Conservation (phyloP, 2,797 vertebrate genomes). For the Linurgus olivaceus region DNA sequence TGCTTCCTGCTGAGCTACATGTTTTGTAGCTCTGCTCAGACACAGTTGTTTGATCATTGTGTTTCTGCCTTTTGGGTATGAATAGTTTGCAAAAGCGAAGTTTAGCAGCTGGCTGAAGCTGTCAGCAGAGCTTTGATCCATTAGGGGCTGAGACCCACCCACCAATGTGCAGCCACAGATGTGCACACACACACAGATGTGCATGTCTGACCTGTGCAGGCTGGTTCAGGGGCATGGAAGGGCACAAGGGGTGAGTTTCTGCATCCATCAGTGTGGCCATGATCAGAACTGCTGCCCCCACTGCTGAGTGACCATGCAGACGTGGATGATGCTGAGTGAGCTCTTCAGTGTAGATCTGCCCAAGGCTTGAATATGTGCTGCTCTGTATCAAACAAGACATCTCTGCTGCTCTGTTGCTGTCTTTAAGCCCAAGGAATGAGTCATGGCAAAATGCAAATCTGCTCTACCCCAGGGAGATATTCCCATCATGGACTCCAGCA, state of each 20-base stretch:
- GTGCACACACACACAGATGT: neutral
- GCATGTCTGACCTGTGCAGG: neutral
- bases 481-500: neutral
- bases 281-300: neutral
- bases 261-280: neutral
- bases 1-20: slow-evolving; percentile 22
- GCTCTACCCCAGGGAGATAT: neutral
- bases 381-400: neutral
- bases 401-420: neutral
- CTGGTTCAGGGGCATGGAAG: neutral
- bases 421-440: neutral
- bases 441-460: neutral
- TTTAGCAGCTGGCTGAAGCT: slow-evolving; percentile 10
- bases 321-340: neutral
- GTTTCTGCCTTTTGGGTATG: slow-evolving; percentile 9
- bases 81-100: neutral
- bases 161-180: neutral
- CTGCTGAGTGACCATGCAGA: neutral
- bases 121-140: neutral
- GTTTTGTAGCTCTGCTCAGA: slow-evolving; percentile 12
- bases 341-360: neutral
- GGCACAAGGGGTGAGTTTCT: fast-evolving
- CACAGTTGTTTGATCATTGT: slow-evolving; percentile 28
- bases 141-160: neutral
- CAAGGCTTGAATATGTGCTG: neutral